Evolutionary conservation across 2,113 vertebrate species (phyloP).

Genomic region (Zosterops borbonicus): DNA sequence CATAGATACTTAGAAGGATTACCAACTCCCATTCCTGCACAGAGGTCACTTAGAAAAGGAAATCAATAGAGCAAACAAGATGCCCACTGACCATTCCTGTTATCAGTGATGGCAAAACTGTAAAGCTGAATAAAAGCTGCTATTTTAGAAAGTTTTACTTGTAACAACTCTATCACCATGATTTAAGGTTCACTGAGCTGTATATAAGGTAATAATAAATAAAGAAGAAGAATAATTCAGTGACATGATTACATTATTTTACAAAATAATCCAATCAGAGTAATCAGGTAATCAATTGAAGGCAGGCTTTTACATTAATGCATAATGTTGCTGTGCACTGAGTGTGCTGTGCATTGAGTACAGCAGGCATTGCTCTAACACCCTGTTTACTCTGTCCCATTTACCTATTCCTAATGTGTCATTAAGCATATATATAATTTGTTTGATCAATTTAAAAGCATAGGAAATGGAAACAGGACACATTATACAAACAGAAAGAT

Average conservation of each 20-base stretch:
- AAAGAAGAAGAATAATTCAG: conserved; percentile 59
- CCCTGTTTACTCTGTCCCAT: conserved; percentile 58
- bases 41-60: conserved; percentile 53
- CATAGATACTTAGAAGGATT: conserved; percentile 29
- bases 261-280: conserved; percentile 77
- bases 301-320: conserved; percentile 58
- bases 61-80: conserved; percentile 67
- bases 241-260: conserved; percentile 65
- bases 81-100: conserved; percentile 24
- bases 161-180: conserved; percentile 12
- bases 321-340: conserved; percentile 60
- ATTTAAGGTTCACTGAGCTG: conserved; percentile 31
- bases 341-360: conserved; percentile 65
- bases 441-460: conserved; percentile 65
- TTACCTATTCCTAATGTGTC: conserved; percentile 63
- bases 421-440: conserved; percentile 57
- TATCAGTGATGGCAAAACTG: background rate
- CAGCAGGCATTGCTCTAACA: conserved; percentile 69
- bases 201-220: conserved; percentile 48
- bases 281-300: conserved; percentile 80
- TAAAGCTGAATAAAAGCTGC: conserved; percentile 31
- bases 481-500: conserved; percentile 58
- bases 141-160: conserved; percentile 20
- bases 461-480: conserved; percentile 40
- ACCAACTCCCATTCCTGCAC: conserved; percentile 50